Percentiles rank a stretch among this genome's conserved stretches.
phyloP scores from a whole-genome alignment of 2,888 invertebrate genomes.

The Molorchus minor region DNA sequence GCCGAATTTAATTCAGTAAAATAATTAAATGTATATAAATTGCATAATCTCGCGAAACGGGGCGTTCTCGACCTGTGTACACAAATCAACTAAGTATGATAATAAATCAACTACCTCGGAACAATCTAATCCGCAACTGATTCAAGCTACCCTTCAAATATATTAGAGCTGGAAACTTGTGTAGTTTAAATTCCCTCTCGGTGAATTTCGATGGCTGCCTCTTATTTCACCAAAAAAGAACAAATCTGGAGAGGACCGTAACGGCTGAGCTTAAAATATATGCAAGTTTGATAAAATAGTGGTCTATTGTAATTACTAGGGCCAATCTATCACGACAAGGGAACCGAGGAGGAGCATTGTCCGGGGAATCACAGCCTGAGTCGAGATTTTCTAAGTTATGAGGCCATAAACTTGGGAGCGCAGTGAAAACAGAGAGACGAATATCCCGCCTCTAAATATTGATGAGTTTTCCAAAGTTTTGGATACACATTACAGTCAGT shows the following conservation, averaged over 20 bases:
- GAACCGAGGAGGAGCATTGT: constrained; percentile 45
- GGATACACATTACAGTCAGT: constrained; percentile 37
- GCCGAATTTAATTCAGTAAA: constrained; percentile 42
- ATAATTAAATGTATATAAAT: constrained; percentile 45
- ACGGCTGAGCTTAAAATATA: constrained; percentile 21
- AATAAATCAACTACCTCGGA: constrained; percentile 52
- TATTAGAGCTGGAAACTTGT: constrained; percentile 13
- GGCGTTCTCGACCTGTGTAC: constrained; percentile 45
- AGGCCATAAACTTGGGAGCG: constrained; percentile 48
- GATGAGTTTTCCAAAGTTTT: constrained; percentile 44
- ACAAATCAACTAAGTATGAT: constrained; percentile 52
- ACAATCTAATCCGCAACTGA: constrained; percentile 51
- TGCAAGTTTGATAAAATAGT: constrained; percentile 45
- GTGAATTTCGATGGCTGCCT: constrained; percentile 4
- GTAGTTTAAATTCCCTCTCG: constrained; percentile 21
- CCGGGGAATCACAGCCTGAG: constrained; percentile 47
- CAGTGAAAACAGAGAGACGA: constrained; percentile 50
- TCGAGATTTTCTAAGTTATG: constrained; percentile 50
- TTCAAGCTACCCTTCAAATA: constrained; percentile 36
- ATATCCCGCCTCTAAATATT: constrained; percentile 49
- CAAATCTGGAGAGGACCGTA: neutral
- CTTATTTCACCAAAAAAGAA: constrained; percentile 11
- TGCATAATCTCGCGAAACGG: constrained; percentile 46
- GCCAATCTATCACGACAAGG: constrained; percentile 41
- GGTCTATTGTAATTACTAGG: constrained; percentile 44